Evolutionary conservation across 2,797 vertebrate genomes (phyloP), one percentile per base, ranked within the genome.

Genomic region (Astyanax mexicanus): DNA sequence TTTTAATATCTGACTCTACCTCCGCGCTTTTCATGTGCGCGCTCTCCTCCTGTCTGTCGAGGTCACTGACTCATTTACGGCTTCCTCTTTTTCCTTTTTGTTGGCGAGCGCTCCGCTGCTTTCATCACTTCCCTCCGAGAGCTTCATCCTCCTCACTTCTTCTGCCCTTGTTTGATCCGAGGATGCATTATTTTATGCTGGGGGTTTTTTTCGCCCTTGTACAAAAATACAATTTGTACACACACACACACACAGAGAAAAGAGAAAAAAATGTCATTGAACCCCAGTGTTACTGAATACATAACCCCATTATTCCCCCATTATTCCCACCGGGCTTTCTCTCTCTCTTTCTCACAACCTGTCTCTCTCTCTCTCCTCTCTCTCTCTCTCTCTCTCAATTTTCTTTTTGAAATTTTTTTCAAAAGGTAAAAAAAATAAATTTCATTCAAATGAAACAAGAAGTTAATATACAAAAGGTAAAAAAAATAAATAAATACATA

Each of bases 1-100:
- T 32, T 35, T 49, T 66, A 66, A 66, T 49, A 47, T 47, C 64
- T 15, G 27, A 47, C 2, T 15, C 44, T 12, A 49, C 64, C 64
- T 57, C 47, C 32, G 47, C 15, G 21, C 23, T 58, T 44, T 71
- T 29, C 69, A 71, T 51, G 29, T 11, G 21, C 32, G 21, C 32
- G 9, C 54, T 1, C 19, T 69, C 49, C 69, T 52, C 29, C 67
- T 49, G 64, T 62, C 47, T 77, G 57, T 62, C 2, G 19, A 64
- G 45, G 57, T 64, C 58, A 64, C 52, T 76, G 55, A 54, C 25
- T 69, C 58, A 70, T 40, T 12, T 69, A 69, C 27, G 17, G n/a
- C 38, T 58, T 4, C 27, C 38, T n/a, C 54, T n/a, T 52, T 49
- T 52, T 49, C 15, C n/a, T 76, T 27, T 44, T 62, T 27, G 29